Evolutionary conservation across 2,888 invertebrate genomes (phyloP), one percentile per base, ranked within the genome.

Genomic region (Napeogenes sylphis): DNA sequence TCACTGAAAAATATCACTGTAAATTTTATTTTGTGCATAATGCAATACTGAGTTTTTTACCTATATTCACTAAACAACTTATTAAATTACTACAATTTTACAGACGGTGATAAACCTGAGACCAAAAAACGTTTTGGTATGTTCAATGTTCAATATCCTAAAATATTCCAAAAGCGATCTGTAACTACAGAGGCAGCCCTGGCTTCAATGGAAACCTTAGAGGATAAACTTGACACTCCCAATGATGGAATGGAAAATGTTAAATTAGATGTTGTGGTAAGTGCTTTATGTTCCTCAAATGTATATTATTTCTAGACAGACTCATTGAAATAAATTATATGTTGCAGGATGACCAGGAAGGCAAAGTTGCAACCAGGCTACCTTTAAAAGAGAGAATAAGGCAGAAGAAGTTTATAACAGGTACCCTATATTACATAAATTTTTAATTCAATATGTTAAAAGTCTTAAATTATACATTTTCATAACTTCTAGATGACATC

Each of bases 191-290:
- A 93, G 70, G 95, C 95, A 5, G 94, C 95, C 30, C 88, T 96
- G 58, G 96, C 96, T 1, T 96, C 96, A 5, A 94, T 95, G 92
- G 96, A 96, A 82, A 96, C 96, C 0, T 85, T 96, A 55, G 96
- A 95, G 76, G 96, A 96, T 72, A 93, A 94, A 70, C 91, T 93
- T 61, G 92, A 93, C 70, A 92, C 93, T 14, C 94, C 94, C 61
- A 94, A 93, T 75, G 95, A 94, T 77, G 95, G 94, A 38, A 92
- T 95, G 90, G 95, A 95, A 79, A 95, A 93, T 72, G 91, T 95
- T 5, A 93, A 94, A 78, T 81, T 94, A 64, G 94, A 94, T 71
- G 12, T 51, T 30, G 51, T 51, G 51, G 81, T 87, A 55, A 88
- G 85, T 71, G 91, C 89, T 77, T 82, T 82, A 81, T 61, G 42